Base-by-base conservation (phyloP, 2,113 vertebrate species). In the Notarius lentiginosus region DNA sequence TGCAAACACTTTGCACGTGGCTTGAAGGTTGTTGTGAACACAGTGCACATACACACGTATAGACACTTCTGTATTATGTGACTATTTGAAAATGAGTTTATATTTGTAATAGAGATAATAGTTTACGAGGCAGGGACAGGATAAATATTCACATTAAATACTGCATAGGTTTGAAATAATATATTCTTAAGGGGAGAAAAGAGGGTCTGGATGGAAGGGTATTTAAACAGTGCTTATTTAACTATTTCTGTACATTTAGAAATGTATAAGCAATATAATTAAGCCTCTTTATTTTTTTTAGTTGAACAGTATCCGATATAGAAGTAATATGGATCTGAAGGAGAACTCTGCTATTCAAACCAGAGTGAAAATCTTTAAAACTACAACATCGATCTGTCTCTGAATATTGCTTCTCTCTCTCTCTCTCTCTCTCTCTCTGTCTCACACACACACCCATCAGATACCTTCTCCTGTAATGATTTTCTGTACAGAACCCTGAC, bases 91-190 rank as follows among this genome's bases (percentile, higher is more conserved):
- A 84, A 84, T 91, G 84, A 76, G 83, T 90, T 89, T 90, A 91
- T 90, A 91, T 92, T 92, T 92, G n/a, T 90, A 89, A 84, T 77
- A 81, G 84, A 87, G 58, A 76, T 65, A 7, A 90, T 84, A 81
- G 75, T 83, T 88, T 79, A 87, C 49, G 65, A 88, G 73, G 89
- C 65, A 63, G 56, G 24, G n/a, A 53, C 18, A 73, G 77, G 34
- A 72, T 76, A 53, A 84, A 49, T 41, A 60, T 63, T 68, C 18
- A 70, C 11, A 30, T 83, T 49, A 56, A 15, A 63, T 80, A n/a
- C 12, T 77, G 79, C 61, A 77, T 70, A 60, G 63, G 87, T 60
- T 79, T 86, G 34, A 86, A 87, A 41, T 24, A 34, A 75, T 86
- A 76, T 18, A 7, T 68, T 41, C 8, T 18, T 47, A 72, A 7